Percentiles rank a stretch among this genome's conserved stretches.
These are phyloP conservation scores for Lerista edwardsae DNA, from an alignment of 2,797 vertebrate genomes.

Conservation along the genomic window DNA sequence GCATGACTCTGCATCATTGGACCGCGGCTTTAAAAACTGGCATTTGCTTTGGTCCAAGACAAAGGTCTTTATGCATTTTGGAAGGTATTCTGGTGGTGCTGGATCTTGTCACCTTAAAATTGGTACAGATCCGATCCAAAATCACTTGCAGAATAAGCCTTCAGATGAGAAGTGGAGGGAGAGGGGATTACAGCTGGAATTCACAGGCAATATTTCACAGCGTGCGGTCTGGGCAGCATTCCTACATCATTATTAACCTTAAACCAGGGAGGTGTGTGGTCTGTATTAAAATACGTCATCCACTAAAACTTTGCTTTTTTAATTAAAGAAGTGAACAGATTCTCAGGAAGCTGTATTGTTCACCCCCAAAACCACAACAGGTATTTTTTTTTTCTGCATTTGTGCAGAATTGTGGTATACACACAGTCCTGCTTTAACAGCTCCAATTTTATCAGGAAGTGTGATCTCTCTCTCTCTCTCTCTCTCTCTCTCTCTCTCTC, in stretches of 20 bases:
- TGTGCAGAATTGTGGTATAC: not conserved
- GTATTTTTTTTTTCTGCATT: not conserved
- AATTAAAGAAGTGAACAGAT: not conserved
- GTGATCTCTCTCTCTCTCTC: too few relatives aligned
- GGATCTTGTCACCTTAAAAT: not conserved
- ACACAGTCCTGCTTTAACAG: not conserved
- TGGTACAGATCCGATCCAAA: not conserved
- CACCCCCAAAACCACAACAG: too few relatives aligned
- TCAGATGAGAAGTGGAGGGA: too few relatives aligned
- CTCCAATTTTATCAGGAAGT: not conserved
- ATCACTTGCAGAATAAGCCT: not conserved
- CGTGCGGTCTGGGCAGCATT: not conserved
- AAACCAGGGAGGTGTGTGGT: not conserved
- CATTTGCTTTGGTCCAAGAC: not conserved
- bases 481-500: too few relatives aligned
- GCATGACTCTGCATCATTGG: not conserved
- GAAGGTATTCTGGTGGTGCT: not conserved
- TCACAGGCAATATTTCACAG: not conserved
- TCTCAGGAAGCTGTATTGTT: not conserved
- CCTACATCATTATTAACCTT: not conserved
- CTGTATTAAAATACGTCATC: not conserved
- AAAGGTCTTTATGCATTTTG: not conserved
- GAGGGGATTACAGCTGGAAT: not conserved
- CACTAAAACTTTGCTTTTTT: not conserved
- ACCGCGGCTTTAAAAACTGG: not conserved